Evolutionary conservation across 2,113 vertebrate genomes (phyloP).

Genomic region (Albula glossodonta): DNA sequence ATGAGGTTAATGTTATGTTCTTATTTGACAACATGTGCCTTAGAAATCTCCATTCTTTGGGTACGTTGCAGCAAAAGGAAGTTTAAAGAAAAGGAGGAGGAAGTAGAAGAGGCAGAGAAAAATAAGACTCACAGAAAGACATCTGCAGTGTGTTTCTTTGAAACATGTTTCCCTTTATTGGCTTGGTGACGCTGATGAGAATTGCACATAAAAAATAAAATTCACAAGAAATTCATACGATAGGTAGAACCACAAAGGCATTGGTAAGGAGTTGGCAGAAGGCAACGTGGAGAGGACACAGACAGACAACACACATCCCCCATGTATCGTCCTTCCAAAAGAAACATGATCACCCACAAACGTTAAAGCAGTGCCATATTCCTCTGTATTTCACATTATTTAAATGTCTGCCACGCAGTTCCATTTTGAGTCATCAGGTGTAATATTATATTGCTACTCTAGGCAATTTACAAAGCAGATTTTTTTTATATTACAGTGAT

Average conservation of each 20-base stretch:
- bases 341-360: slow-evolving; percentile 81
- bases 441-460: slow-evolving; percentile 96
- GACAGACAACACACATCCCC: slow-evolving; percentile 65
- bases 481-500: slow-evolving; percentile 81
- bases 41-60: too few species aligned
- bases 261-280: slow-evolving; percentile 91
- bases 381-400: slow-evolving; percentile 85
- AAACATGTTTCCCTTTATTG: slow-evolving; percentile 99
- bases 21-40: too few species aligned
- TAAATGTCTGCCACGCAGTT: slow-evolving; percentile 86
- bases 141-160: slow-evolving; percentile 61
- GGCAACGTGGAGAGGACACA: slow-evolving; percentile 82
- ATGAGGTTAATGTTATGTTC: too few species aligned
- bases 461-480: slow-evolving; percentile 94
- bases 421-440: slow-evolving; percentile 87
- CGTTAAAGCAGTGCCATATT: slow-evolving; percentile 84
- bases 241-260: slow-evolving; percentile 95
- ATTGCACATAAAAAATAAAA: slow-evolving; percentile 93
- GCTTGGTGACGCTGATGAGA: slow-evolving; percentile 96
- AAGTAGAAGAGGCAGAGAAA: slow-evolving; percentile 10
- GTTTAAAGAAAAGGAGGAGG: slow-evolving; percentile 9
- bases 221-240: slow-evolving; percentile 95
- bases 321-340: slow-evolving; percentile 83
- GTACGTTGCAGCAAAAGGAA: not conserved
- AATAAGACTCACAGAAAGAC: slow-evolving; percentile 8